Conservation (phyloP, 2,888 invertebrate species). For the Plusia festucae region DNA sequence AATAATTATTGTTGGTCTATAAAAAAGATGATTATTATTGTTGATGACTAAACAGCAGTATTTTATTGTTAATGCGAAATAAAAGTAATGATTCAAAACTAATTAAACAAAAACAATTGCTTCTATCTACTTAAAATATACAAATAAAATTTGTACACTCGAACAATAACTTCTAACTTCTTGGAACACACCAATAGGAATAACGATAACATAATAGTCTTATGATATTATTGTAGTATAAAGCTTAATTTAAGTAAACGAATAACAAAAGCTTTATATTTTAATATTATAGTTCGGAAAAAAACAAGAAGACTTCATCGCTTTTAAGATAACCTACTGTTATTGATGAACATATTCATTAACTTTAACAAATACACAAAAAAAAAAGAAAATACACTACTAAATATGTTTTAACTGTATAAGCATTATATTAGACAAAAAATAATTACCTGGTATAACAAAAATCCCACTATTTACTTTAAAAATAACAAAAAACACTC, state of each 20-base stretch:
- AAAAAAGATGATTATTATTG: no score
- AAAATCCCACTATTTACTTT: no score
- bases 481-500: no score
- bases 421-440: no score
- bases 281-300: conserved; percentile 6
- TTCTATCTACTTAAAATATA: neutral
- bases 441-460: no score
- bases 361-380: no score
- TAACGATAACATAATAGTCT: conserved; percentile 1
- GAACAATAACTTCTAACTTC: conserved; percentile 7
- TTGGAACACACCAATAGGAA: conserved; percentile 3
- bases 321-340: neutral
- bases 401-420: no score
- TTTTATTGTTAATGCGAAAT: no score
- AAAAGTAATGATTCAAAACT: no score
- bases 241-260: conserved; percentile 6
- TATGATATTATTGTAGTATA: conserved; percentile 5
- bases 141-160: conserved; percentile 6
- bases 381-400: no score
- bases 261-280: conserved; percentile 5
- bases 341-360: neutral
- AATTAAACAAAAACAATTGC: conserved; percentile 1
- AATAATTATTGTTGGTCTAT: no score
- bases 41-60: no score
- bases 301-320: conserved; percentile 3